Evolutionary conservation across 1,140 invertebrate genomes (phyloP).

Genomic region (Papilio machaon): DNA sequence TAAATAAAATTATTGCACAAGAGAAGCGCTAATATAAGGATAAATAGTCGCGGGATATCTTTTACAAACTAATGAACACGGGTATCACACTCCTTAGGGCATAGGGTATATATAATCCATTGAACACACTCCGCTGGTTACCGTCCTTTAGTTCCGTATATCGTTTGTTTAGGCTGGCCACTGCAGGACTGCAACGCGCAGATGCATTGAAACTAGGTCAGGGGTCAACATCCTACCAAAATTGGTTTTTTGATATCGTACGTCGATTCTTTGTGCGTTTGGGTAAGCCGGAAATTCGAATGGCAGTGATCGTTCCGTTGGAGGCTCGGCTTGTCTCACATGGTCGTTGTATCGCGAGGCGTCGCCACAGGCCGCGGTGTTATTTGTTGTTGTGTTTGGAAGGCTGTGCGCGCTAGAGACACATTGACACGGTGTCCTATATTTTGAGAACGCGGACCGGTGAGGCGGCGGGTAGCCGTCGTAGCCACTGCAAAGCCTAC

Average conservation of each 20-base stretch:
- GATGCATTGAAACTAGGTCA: constrained; percentile 72
- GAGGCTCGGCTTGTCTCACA: constrained; percentile 56
- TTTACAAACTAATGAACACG: constrained; percentile 75
- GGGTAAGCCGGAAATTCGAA: constrained; percentile 42
- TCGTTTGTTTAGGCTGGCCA: constrained; percentile 47
- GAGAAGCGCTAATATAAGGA: constrained; percentile 47
- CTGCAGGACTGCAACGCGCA: constrained; percentile 68
- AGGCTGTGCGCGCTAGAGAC: constrained; percentile 50
- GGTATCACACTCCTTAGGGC: constrained; percentile 63
- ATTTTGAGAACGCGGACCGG: constrained; percentile 57
- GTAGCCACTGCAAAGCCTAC: constrained; percentile 74
- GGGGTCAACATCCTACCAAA: constrained; percentile 66
- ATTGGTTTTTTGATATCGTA: constrained; percentile 53
- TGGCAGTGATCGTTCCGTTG: constrained; percentile 65
- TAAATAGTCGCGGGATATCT: constrained; percentile 49
- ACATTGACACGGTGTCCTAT: constrained; percentile 72
- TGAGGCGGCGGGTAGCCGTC: constrained; percentile 59
- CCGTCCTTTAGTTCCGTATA: constrained; percentile 46
- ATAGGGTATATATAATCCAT: constrained; percentile 32
- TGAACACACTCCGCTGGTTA: constrained; percentile 55
- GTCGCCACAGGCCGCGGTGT: constrained; percentile 21
- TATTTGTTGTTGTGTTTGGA: constrained; percentile 46
- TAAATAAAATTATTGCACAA: constrained; percentile 58
- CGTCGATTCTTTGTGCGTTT: constrained; percentile 60
- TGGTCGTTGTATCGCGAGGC: constrained; percentile 39